phyloP scores from a whole-genome alignment of 2,113 vertebrate species.

The Nothoprocta perdicaria region DNA sequence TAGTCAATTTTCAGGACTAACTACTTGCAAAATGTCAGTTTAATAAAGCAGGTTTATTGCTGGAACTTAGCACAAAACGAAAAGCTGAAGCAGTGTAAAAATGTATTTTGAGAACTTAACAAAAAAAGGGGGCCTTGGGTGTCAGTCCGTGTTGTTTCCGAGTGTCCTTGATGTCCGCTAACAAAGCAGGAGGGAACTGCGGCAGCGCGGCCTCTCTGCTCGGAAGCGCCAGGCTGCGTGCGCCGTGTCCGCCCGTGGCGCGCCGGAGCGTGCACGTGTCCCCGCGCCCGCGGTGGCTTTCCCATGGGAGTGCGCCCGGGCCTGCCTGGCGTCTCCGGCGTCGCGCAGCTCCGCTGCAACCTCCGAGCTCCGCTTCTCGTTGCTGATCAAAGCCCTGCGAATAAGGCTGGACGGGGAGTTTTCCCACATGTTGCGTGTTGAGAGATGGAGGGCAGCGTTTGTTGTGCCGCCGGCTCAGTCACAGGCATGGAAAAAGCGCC shows the following conservation, averaged over 20 bases:
- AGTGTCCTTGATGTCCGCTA: conserved; percentile 7
- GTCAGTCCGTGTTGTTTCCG: not conserved
- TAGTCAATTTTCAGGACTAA: conserved; percentile 67
- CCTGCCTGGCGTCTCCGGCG: no score
- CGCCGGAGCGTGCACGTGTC: no score
- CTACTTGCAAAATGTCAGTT: conserved; percentile 71
- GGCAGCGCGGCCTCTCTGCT: not conserved
- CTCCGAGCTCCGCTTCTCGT: not conserved
- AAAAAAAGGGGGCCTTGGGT: not conserved
- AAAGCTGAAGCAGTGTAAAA: conserved; percentile 49
- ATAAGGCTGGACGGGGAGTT: not conserved
- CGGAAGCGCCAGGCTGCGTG: no score
- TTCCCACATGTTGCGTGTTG: not conserved
- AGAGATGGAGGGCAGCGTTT: not conserved
- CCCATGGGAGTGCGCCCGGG: no score
- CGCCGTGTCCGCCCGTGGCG: no score
- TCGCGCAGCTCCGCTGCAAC: not conserved
- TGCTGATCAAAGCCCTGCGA: conserved; percentile 11
- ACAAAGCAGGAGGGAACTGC: not conserved
- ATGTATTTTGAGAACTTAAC: conserved; percentile 50
- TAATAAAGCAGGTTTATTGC: conserved; percentile 50
- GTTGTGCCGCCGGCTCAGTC: not conserved
- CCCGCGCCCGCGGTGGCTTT: no score
- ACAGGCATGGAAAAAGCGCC: not conserved
- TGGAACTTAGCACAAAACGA: conserved; percentile 19